Evolutionary conservation across 1,140 invertebrate genomes (phyloP).

Genomic region (Acromyrmex heyeri): DNA sequence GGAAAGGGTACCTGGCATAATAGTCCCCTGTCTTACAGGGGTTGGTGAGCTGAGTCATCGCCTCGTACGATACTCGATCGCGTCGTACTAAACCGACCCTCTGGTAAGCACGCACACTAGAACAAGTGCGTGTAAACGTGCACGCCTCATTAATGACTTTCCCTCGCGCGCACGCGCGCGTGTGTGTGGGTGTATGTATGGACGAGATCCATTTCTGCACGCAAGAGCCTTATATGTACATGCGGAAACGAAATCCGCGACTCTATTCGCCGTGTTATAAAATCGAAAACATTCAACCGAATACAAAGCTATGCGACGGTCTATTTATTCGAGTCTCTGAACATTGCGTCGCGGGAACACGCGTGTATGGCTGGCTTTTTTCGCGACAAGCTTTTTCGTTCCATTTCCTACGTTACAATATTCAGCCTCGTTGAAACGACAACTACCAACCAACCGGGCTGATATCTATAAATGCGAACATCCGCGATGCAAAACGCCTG

Average conservation of each 20-base stretch:
- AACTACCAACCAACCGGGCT: slow-evolving; percentile 36
- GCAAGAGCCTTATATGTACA: slow-evolving; percentile 19
- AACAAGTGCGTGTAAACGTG: slow-evolving; percentile 43
- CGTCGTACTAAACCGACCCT: slow-evolving; percentile 70
- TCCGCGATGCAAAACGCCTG: slow-evolving; percentile 58
- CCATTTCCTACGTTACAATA: slow-evolving; percentile 59
- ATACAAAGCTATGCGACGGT: slow-evolving; percentile 4
- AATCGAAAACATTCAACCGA: slow-evolving; percentile 48
- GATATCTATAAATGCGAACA: slow-evolving; percentile 62
- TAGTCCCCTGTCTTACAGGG: slow-evolving; percentile 71
- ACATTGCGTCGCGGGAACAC: neutral
- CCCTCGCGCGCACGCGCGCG: neutral
- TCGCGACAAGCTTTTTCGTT: slow-evolving; percentile 54
- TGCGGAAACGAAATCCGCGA: slow-evolving; percentile 39
- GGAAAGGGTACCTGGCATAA: slow-evolving; percentile 72
- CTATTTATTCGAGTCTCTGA: slow-evolving; percentile 50
- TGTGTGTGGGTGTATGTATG: slow-evolving; percentile 7
- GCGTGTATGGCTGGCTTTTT: slow-evolving; percentile 1
- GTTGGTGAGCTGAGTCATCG: slow-evolving; percentile 79
- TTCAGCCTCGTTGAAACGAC: slow-evolving; percentile 60
- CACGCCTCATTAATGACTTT: slow-evolving; percentile 49
- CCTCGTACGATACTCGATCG: slow-evolving; percentile 79
- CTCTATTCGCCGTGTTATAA: slow-evolving; percentile 33
- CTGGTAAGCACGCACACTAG: slow-evolving; percentile 43
- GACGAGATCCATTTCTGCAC: slow-evolving; percentile 55